phyloP scores from a whole-genome alignment of 2,888 invertebrate species.

The Drosophila dives region DNA sequence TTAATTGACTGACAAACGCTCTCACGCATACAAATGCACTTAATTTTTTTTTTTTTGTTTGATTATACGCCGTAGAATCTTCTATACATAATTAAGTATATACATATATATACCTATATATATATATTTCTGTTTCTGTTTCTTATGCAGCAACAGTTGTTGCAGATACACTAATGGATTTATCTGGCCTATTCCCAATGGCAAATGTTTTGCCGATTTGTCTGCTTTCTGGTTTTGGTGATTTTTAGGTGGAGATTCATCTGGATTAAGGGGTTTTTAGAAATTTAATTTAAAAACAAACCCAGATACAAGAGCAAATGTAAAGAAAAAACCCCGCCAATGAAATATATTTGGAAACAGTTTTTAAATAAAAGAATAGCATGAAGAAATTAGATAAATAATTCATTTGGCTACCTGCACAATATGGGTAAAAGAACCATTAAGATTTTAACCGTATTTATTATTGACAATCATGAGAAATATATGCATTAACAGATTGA shows the following conservation, averaged over 20 bases:
- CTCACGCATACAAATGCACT: slow-evolving; percentile 23
- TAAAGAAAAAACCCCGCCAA: not conserved
- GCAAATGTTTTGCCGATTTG: slow-evolving; percentile 7
- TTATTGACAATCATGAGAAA: not conserved
- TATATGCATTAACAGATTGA: not conserved
- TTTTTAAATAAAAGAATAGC: not conserved
- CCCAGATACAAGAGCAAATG: too few species aligned
- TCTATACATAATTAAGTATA: not conserved
- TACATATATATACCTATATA: not conserved
- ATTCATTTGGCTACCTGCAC: not conserved
- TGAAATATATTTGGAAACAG: not conserved
- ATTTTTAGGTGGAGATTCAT: not conserved
- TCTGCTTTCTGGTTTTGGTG: not conserved
- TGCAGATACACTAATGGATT: slow-evolving; percentile 18
- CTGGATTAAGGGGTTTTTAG: not conserved
- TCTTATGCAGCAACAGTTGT: not conserved
- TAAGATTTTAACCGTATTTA: slow-evolving; percentile 5
- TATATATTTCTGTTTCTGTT: not conserved
- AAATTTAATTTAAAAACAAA: not conserved
- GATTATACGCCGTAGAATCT: not conserved
- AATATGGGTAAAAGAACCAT: not conserved
- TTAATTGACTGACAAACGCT: slow-evolving; percentile 19
- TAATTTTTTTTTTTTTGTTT: not conserved
- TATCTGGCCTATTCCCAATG: slow-evolving; percentile 26
- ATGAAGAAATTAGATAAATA: not conserved